These are phyloP conservation scores for Microcebus jonahi DNA, from an alignment of 2,113 vertebrate genomes.

Conservation along the genomic window DNA sequence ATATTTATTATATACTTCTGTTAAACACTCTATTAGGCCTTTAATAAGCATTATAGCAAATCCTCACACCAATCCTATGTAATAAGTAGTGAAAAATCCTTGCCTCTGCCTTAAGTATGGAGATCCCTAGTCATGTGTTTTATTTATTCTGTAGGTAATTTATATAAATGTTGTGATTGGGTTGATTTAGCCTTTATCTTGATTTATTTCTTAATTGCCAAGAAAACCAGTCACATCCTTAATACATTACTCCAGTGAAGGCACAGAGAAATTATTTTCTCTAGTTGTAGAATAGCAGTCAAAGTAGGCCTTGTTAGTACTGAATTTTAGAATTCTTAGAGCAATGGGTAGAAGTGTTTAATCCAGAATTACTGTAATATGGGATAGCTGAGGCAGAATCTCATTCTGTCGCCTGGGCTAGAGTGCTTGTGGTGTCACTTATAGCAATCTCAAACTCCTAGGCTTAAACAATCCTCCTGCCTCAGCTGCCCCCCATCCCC, in stretches of 20 bases:
- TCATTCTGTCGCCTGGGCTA: no score
- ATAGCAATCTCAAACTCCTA: no score
- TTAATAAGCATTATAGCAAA: background rate
- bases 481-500: no score
- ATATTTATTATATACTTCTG: background rate
- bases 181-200: background rate
- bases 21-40: background rate
- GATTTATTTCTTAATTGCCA: slow-evolving; percentile 2
- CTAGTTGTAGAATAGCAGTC: background rate
- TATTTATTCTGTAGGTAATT: background rate
- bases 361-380: background rate
- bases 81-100: background rate
- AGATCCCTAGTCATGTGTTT: background rate
- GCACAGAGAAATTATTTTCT: background rate
- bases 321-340: slow-evolving; percentile 37
- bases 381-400: background rate
- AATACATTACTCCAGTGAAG: background rate
- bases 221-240: background rate
- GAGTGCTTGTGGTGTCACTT: no score
- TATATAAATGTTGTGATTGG: background rate
- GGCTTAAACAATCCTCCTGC: no score
- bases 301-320: background rate
- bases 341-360: slow-evolving; percentile 11
- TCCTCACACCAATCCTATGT: background rate
- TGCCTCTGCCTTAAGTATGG: background rate